These are phyloP conservation scores for Lagopus muta DNA, from an alignment of 2,113 vertebrate species.

Conservation along the genomic window DNA sequence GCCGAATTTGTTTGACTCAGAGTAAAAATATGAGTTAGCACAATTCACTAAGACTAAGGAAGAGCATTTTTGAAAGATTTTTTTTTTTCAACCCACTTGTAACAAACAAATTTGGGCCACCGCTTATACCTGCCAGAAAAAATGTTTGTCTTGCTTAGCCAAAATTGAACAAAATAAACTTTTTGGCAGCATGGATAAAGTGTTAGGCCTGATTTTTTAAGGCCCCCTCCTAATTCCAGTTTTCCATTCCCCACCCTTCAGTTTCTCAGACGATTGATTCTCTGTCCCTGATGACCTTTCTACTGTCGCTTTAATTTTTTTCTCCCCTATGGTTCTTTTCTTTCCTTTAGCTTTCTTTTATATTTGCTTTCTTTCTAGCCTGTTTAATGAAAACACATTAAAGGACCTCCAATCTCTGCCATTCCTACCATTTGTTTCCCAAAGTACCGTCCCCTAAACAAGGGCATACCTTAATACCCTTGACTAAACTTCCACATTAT, in stretches of 20 bases:
- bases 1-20: not conserved
- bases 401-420: not conserved
- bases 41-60: conserved; percentile 31
- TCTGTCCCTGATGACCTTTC: not conserved
- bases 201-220: conserved; percentile 1
- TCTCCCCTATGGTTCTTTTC: not conserved
- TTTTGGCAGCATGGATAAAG: conserved; percentile 40
- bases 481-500: not conserved
- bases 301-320: not conserved
- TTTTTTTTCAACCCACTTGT: not conserved
- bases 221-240: conserved; percentile 14
- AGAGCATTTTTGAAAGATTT: conserved; percentile 22
- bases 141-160: conserved; percentile 46
- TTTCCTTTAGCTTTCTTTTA: not conserved
- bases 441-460: not conserved
- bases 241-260: conserved; percentile 33
- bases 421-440: not conserved
- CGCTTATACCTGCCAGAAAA: conserved; percentile 52
- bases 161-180: conserved; percentile 46
- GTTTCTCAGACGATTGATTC: conserved; percentile 5
- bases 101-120: conserved; percentile 53
- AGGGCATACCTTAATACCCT: not conserved
- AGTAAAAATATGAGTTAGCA: conserved; percentile 52
- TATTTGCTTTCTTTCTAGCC: not conserved
- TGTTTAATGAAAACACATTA: not conserved